A percentile compares a stretch with the other conserved stretches of the same genome.
These are phyloP conservation scores for Cyphomyrus plagiostoma DNA, from an alignment of 2,113 vertebrate genomes.

Conservation along the genomic window DNA sequence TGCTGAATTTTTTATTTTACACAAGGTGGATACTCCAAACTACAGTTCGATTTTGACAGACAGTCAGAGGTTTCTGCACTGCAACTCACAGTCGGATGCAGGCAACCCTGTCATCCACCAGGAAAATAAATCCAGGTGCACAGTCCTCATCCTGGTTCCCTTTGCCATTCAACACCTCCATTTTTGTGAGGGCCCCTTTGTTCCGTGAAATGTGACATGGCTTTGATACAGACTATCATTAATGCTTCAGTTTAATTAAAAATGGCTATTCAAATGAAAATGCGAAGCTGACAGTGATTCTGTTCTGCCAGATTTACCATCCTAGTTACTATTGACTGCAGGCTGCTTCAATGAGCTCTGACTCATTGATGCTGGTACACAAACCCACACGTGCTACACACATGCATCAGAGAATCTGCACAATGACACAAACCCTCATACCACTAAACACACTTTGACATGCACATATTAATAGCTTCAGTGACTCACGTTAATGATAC, in stretches of 20 bases:
- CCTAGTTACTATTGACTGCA: conserved; percentile 92
- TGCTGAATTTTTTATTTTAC: neutral
- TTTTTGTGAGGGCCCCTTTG: conserved; percentile 59
- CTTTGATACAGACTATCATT: conserved; percentile 72
- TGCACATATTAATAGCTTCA: neutral
- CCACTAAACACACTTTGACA: neutral
- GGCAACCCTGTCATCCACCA: neutral
- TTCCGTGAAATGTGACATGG: conserved; percentile 69
- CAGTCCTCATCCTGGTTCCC: neutral
- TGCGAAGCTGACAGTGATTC: conserved; percentile 80
- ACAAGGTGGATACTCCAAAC: neutral
- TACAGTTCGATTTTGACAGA: neutral
- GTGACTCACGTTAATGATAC: neutral
- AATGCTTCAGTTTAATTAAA: conserved; percentile 88
- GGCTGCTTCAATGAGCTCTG: conserved; percentile 65
- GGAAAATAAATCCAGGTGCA: neutral
- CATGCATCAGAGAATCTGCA: conserved; percentile 28
- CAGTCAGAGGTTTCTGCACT: neutral
- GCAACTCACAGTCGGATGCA: neutral
- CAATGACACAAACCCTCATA: conserved; percentile 28
- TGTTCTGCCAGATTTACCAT: conserved; percentile 74
- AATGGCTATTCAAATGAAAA: conserved; percentile 95
- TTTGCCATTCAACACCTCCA: neutral
- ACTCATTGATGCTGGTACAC: conserved; percentile 39
- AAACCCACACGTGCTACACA: conserved; percentile 29